phyloP scores from a whole-genome alignment of 37 sponge, comb jelly and placozoan genomes.

The Beroe forskalii region DNA sequence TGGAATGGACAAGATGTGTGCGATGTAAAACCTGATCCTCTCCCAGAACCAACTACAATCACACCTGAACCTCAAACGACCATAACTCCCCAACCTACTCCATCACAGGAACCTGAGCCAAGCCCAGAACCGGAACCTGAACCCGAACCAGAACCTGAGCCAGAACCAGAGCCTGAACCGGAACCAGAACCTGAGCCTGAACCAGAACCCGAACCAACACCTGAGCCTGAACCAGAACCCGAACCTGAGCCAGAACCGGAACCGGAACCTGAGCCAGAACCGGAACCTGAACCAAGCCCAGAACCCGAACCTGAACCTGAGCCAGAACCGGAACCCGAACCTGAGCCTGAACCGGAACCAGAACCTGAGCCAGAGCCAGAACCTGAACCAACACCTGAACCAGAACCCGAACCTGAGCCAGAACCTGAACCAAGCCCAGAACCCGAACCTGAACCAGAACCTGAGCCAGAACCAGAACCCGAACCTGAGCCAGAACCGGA shows the following conservation, averaged over 20 bases:
- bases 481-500: too few species aligned
- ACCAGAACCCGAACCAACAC: conserved; percentile 38
- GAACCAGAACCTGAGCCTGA: conserved; percentile 33
- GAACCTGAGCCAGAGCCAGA: too few species aligned
- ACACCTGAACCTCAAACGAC: neutral
- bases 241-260: conserved; percentile 54
- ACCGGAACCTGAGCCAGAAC: conserved; percentile 26
- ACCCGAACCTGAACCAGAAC: neutral
- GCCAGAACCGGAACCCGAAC: too few species aligned
- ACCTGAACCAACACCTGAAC: too few species aligned
- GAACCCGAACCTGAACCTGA: conserved; percentile 42
- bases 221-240: conserved; percentile 22
- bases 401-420: too few species aligned
- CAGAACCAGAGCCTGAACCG: neutral
- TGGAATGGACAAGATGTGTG: neutral
- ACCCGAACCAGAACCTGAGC: too few species aligned
- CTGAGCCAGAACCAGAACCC: neutral
- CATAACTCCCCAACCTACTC: neutral
- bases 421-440: too few species aligned
- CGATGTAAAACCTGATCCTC: neutral
- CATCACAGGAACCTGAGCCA: too few species aligned
- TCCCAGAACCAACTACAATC: neutral
- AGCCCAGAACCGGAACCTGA: neutral
- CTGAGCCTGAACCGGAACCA: too few species aligned
- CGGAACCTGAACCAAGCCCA: neutral